Evolutionary conservation across 2,797 vertebrate genomes (phyloP), one percentile per base, ranked within the genome.

Genomic region (Agapornis canus): DNA sequence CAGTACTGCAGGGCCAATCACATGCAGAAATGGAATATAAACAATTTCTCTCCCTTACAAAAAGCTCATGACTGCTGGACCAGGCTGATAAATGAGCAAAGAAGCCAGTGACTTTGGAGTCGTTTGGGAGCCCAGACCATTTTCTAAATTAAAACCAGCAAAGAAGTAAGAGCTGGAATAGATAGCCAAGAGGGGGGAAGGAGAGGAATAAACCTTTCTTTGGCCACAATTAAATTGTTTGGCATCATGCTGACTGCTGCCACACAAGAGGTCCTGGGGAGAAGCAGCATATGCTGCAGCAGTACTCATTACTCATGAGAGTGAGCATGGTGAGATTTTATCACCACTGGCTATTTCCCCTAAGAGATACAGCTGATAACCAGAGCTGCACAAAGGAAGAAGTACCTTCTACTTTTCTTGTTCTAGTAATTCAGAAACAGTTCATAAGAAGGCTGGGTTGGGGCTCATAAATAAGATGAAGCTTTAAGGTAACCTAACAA

Each of bases 401-500:
- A 80, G 10, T 68, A 69, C 25, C 13, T 83, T 91, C 51, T 51
- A 49, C 59, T 87, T 90, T 72, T 47, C 37, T 92, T 76, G 85
- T 87, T 73, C 56, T 64, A 83, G 42, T 29, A 22, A 69, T 95
- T 90, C 23, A 25, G 52, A 49, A 83, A 91, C 61, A 64, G 19
- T 37, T 77, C 70, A 87, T 73, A 20, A 89, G 57, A 75, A 92
- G 83, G 42, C 31, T 65, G 63, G 15, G 47, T 72, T 43, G 72
- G 42, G 49, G 54, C n/a, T 86, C 69, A 49, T 40, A 65, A 71
- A 65, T 79, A 89, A 43, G 18, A 69, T 17, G 42, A 82, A 86
- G 57, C 78, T 92, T 80, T 84, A 71, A 63, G 81, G 83, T 79
- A 93, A 90, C 64, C 70, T 90, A 82, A 76, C 29, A 72, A 79